phyloP scores from a whole-genome alignment of 2,888 invertebrate species.

The Lucinisca nassula region DNA sequence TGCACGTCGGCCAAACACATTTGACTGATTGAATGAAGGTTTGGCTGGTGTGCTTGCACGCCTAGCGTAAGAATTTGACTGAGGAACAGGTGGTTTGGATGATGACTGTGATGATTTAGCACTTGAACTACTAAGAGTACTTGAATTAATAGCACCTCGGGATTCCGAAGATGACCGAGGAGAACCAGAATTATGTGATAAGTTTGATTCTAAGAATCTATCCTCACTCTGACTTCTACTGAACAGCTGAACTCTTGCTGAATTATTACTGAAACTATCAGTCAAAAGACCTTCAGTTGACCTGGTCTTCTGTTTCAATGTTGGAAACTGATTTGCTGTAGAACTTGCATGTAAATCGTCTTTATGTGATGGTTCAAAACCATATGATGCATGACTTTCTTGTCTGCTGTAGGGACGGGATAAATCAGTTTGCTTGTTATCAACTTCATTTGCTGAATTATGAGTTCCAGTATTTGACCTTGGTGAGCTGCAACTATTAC shows the following conservation, averaged over 20 bases:
- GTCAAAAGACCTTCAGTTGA: conserved; percentile 62
- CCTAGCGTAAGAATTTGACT: not conserved
- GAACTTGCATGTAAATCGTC: conserved; percentile 49
- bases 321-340: not conserved
- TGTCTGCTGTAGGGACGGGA: conserved; percentile 30
- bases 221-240: conserved; percentile 48
- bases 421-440: not conserved
- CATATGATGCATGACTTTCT: conserved; percentile 53
- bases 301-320: conserved; percentile 7
- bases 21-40: not conserved
- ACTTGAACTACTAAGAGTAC: conserved; percentile 26
- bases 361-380: conserved; percentile 48
- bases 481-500: conserved; percentile 30
- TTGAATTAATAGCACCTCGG: conserved; percentile 33
- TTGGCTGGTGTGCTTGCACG: not conserved
- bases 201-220: conserved; percentile 11
- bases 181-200: conserved; percentile 7
- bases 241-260: conserved; percentile 13
- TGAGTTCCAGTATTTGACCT: conserved; percentile 36
- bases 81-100: not conserved
- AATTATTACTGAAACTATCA: conserved; percentile 32
- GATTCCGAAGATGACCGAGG: conserved; percentile 52
- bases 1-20: not conserved
- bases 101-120: conserved; percentile 13
- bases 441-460: conserved; percentile 30